Percentiles rank a stretch among this genome's conserved stretches.
phyloP scores from a whole-genome alignment of 2,113 vertebrate genomes.

The Eulacestoma nigropectus region DNA sequence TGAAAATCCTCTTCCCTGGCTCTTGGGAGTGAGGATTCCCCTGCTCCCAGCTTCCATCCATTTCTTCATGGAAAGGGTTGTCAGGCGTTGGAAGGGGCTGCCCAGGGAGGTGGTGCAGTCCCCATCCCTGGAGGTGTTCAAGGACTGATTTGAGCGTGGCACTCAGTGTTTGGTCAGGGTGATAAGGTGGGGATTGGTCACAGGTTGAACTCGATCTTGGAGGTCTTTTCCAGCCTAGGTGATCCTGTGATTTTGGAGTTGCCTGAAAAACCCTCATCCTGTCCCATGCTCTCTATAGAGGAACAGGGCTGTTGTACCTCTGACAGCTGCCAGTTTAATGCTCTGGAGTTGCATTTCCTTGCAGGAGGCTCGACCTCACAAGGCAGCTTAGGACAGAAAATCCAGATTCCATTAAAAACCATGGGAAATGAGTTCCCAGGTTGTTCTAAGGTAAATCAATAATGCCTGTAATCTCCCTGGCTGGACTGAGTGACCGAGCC shows the following conservation, averaged over 20 bases:
- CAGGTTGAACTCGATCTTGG: background rate
- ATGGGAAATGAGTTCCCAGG: conserved; percentile 17
- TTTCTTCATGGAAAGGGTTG: background rate
- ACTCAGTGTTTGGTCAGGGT: background rate
- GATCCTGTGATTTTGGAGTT: background rate
- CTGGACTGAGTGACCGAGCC: background rate
- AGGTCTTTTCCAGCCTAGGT: background rate
- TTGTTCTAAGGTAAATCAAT: conserved; percentile 33
- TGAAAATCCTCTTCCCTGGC: background rate
- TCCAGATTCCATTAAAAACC: conserved; percentile 26
- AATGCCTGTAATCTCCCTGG: background rate
- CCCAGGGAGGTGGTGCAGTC: background rate
- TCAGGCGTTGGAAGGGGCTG: background rate
- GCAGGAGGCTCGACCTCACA: background rate
- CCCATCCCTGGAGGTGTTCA: background rate
- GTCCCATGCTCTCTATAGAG: rapidly evolving
- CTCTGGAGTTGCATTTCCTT: background rate
- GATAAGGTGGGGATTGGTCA: too few species aligned
- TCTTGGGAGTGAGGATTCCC: background rate
- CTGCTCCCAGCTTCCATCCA: background rate
- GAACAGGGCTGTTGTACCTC: background rate
- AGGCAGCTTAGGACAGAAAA: conserved; percentile 8
- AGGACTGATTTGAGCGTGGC: background rate
- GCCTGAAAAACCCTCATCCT: background rate
- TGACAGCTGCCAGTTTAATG: background rate